Base-by-base conservation (phyloP, 1,140 invertebrate genomes). In the Hypothenemus hampei region DNA sequence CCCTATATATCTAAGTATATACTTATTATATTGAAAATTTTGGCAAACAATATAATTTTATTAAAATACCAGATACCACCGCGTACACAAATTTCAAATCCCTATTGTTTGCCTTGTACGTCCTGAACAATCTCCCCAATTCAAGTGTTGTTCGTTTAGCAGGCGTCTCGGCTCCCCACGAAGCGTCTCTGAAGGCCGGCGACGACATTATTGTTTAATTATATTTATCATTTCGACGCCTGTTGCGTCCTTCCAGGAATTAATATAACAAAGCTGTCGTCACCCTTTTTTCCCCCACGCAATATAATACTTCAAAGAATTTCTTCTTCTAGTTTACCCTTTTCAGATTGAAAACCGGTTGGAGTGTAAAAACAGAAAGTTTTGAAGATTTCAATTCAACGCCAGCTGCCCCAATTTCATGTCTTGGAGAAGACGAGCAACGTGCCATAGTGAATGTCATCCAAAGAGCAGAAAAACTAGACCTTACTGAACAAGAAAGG, bases 281-380 rank as follows among this genome's bases (percentile, higher is more conserved):
- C n/a, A n/a, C n/a, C n/a, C n/a, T n/a, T n/a, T n/a, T n/a, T n/a
- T n/a, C n/a, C n/a, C n/a, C n/a, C n/a, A n/a, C n/a, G n/a, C n/a
- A n/a, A n/a, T n/a, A n/a, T n/a, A n/a, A n/a, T n/a, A n/a, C n/a
- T n/a, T n/a, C n/a, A n/a, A n/a, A n/a, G n/a, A n/a, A n/a, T n/a
- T n/a, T n/a, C n/a, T n/a, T n/a, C n/a, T n/a, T n/a, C n/a, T n/a
- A n/a, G n/a, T n/a, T n/a, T n/a, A n/a, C n/a, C 10, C n/a, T n/a
- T 59, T 64, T 11, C 69, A 94, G 91, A 75, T 77, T 95, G 33
- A 80, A 82, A 48, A 84, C 88, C 19, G 92, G 92, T 50, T 95
- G 92, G 92, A 93, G 84, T 8, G 78, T 87, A 1, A 86, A 86
- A 68, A 84, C 82, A 3, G 67, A 61, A 18, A 68, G 67, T 18